phyloP scores from a whole-genome alignment of 2,888 invertebrate genomes.

The Stenolophus ochropezus region DNA sequence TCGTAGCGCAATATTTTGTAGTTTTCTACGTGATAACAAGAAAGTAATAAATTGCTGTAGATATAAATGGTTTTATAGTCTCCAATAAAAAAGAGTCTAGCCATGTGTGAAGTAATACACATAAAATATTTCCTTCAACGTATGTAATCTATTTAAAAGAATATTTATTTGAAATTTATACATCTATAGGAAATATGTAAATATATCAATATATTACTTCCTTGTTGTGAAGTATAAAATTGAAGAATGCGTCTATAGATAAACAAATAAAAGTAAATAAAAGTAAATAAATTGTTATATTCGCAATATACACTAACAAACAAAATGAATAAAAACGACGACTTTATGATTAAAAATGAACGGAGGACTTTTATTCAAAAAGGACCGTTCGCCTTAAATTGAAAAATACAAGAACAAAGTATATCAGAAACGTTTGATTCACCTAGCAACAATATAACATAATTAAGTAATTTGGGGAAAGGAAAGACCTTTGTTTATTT shows the following conservation, averaged over 20 bases:
- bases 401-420: background rate
- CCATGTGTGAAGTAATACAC: background rate
- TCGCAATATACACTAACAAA: no score
- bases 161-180: no score
- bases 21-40: background rate
- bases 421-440: background rate
- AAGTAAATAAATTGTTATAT: no score
- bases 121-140: background rate
- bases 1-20: background rate
- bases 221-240: no score
- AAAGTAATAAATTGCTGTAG: constrained; percentile 11
- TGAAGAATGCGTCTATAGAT: no score
- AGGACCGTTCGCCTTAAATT: no score
- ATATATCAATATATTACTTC: no score
- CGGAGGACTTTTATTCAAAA: no score
- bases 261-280: no score
- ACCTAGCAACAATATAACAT: background rate
- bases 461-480: background rate
- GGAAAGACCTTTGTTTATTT: background rate
- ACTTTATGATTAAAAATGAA: no score
- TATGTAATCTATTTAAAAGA: background rate
- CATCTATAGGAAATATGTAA: no score
- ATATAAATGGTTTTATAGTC: background rate
- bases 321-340: no score
- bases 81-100: background rate